phyloP scores from a whole-genome alignment of 2,888 invertebrate species.

The Leptura quadrifasciata region DNA sequence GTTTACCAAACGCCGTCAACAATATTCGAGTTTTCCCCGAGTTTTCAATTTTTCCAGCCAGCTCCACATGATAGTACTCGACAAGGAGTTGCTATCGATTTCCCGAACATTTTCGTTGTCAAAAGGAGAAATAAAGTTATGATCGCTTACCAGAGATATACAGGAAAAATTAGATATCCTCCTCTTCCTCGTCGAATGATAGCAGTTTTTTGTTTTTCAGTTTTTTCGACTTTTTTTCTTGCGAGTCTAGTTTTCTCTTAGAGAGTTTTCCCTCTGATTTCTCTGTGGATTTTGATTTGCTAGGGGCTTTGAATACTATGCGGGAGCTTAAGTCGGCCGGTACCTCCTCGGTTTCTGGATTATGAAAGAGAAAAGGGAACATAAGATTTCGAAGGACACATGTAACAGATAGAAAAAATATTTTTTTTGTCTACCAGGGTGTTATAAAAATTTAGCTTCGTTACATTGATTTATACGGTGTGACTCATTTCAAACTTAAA shows the following conservation, averaged over 20 bases:
- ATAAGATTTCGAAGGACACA: background rate
- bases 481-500: too few relatives aligned
- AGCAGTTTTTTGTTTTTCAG: constrained; percentile 70
- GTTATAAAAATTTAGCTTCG: background rate
- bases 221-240: constrained; percentile 66
- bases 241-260: constrained; percentile 44
- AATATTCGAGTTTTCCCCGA: background rate
- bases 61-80: constrained; percentile 10
- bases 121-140: constrained; percentile 20
- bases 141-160: constrained; percentile 33
- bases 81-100: constrained; percentile 29
- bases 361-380: background rate
- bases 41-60: constrained; percentile 1
- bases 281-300: constrained; percentile 61
- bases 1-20: background rate
- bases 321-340: constrained; percentile 79
- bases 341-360: constrained; percentile 77
- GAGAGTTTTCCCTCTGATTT: constrained; percentile 52
- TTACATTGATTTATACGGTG: too few relatives aligned
- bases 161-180: constrained; percentile 60
- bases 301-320: constrained; percentile 76
- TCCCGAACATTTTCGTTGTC: constrained; percentile 10
- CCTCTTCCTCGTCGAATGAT: constrained; percentile 75
- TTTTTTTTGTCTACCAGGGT: background rate
- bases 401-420: background rate